A percentile compares a stretch with the other conserved stretches of the same genome.
phyloP scores from a whole-genome alignment of 2,888 invertebrate species.

The Exephanes ischioxanthus region DNA sequence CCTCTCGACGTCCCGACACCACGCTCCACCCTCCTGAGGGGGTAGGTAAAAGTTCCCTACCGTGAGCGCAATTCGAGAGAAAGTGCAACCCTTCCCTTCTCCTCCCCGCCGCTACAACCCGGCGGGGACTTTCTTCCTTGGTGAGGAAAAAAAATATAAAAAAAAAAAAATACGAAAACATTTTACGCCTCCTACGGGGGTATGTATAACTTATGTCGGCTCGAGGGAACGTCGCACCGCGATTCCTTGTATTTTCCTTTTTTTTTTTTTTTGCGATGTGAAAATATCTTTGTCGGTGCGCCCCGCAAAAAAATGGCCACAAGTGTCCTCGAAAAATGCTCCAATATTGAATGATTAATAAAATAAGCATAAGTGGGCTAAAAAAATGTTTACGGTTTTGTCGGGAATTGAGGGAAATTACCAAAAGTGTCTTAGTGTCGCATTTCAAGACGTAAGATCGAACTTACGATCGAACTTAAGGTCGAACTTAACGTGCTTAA shows the following conservation, averaged over 20 bases:
- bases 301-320: not conserved
- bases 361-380: too few relatives aligned
- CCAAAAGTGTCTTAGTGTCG: too few relatives aligned
- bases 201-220: conserved; percentile 58
- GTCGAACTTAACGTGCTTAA: too few relatives aligned
- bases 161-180: not conserved
- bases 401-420: too few relatives aligned
- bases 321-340: too few relatives aligned
- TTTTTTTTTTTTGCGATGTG: not conserved
- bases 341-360: too few relatives aligned
- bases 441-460: too few relatives aligned
- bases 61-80: conserved; percentile 60
- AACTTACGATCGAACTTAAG: too few relatives aligned
- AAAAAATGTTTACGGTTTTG: too few relatives aligned
- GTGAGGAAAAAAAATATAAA: conserved; percentile 32
- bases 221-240: conserved; percentile 27
- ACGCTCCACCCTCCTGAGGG: conserved; percentile 9
- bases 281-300: not conserved
- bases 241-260: conserved; percentile 16
- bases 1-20: conserved; percentile 56
- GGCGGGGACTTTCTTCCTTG: conserved; percentile 34
- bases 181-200: conserved; percentile 46
- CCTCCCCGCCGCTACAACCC: not conserved
- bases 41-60: conserved; percentile 54
- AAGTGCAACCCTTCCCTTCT: conserved; percentile 56